Evolutionary conservation across 2,797 vertebrate species (phyloP), one percentile per base, ranked within the genome.

Genomic region (Gymnoscopelus braueri): DNA sequence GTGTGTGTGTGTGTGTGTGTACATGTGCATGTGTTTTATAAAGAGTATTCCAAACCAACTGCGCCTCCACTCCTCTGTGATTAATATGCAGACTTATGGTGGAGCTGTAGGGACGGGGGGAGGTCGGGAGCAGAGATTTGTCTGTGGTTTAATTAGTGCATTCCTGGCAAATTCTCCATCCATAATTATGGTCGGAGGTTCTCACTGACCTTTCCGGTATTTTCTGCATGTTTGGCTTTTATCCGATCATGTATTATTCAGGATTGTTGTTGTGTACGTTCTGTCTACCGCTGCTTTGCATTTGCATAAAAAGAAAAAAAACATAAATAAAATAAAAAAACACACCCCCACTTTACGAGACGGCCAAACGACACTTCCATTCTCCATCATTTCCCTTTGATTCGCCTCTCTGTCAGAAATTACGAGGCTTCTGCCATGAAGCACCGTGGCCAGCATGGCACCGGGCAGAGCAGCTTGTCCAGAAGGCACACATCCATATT

Each of bases 231-330:
- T 93, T 91, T 91, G 84, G 85, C 87, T 92, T 92, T 94, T 90
- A 93, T 92, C 88, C 83, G 86, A 89, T 93, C 91, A 94, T 94
- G 92, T 92, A 92, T 94, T 92, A 94, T 93, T 93, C 91, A 94
- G 75, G 69, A 77, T 84, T 75, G 88, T 92, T 91, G 86, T 91
- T 39, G 35, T 39, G 35, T 39, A 39, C 35, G 85, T 86, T 88
- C 71, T 87, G 85, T 88, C 72, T 13, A 15, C 51, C 63, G 61
- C 78, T 75, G 70, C 35, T 67, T 65, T 49, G 72, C 68, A 83
- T 59, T 71, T 14, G 59, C 63, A 60, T 48, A 61, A 26, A 53
- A 39, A 74, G 19, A 54, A 69, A 12, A 57, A 26, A 70, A 26
- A 75, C 26, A 29, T 3, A 29, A 35, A 63, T 53, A 52, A 63